These are phyloP conservation scores for Xyrauchen texanus DNA, from an alignment of 2,113 vertebrate genomes.

Conservation along the genomic window DNA sequence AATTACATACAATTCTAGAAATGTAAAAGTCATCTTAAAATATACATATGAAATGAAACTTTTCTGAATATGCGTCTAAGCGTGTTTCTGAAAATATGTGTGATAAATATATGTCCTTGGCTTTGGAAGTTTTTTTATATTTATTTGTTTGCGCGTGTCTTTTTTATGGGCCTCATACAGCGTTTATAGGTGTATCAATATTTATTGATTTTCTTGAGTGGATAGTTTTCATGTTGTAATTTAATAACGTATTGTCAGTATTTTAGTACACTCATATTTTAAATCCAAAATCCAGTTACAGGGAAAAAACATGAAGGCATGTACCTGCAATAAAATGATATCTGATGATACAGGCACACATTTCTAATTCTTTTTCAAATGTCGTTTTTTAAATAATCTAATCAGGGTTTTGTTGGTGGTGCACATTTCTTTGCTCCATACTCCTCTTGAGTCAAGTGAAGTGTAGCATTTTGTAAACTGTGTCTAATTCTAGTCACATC, in stretches of 20 bases:
- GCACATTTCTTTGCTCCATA: constrained; percentile 30
- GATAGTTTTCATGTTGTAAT: neutral
- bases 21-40: constrained; percentile 16
- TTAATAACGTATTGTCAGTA: neutral
- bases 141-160: neutral
- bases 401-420: constrained; percentile 2
- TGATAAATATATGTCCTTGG: neutral
- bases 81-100: neutral
- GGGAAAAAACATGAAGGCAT: neutral
- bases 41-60: neutral
- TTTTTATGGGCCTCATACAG: neutral
- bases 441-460: constrained; percentile 81
- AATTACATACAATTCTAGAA: constrained; percentile 84
- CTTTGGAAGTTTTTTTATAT: neutral
- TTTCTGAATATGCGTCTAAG: neutral
- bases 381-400: neutral
- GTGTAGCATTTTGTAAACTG: constrained; percentile 97
- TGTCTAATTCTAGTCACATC: constrained; percentile 97
- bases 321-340: neutral
- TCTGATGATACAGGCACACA: neutral
- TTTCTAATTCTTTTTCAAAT: neutral
- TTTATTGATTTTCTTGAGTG: neutral
- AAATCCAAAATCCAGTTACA: neutral
- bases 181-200: neutral
- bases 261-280: neutral